phyloP scores from a whole-genome alignment of 2,797 vertebrate genomes.

The Gymnothorax reevesii region DNA sequence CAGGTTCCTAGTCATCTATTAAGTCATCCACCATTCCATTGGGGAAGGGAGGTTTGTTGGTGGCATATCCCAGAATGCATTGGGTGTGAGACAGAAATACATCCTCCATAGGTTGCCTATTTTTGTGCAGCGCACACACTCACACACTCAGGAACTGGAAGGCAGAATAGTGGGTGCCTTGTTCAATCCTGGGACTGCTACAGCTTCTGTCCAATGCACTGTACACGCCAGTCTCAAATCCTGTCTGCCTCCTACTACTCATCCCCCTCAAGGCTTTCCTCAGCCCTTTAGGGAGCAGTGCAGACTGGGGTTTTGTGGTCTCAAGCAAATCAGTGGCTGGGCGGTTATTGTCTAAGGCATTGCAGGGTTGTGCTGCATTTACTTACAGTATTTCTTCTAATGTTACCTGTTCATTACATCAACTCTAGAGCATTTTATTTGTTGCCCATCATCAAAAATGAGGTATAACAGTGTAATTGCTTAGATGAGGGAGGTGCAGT shows the following conservation, averaged over 20 bases:
- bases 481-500: background rate
- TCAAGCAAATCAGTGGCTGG: background rate
- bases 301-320: background rate
- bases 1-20: background rate
- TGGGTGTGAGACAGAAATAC: too few species aligned
- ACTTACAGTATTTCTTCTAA: too few species aligned
- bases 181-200: background rate
- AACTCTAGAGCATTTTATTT: background rate
- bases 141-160: background rate
- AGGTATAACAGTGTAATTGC: background rate
- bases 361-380: too few species aligned
- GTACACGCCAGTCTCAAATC: background rate
- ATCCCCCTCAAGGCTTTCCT: background rate
- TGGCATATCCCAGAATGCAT: too few species aligned
- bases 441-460: background rate
- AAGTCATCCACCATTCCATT: too few species aligned
- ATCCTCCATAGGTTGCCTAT: too few species aligned
- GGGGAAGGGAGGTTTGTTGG: too few species aligned
- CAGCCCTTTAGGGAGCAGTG: background rate
- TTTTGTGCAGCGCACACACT: too few species aligned
- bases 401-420: too few species aligned
- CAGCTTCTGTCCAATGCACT: background rate
- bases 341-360: too few species aligned
- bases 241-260: background rate
- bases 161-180: background rate